Base-by-base conservation (phyloP, 2,113 vertebrate genomes). In the Pogona vitticeps region DNA sequence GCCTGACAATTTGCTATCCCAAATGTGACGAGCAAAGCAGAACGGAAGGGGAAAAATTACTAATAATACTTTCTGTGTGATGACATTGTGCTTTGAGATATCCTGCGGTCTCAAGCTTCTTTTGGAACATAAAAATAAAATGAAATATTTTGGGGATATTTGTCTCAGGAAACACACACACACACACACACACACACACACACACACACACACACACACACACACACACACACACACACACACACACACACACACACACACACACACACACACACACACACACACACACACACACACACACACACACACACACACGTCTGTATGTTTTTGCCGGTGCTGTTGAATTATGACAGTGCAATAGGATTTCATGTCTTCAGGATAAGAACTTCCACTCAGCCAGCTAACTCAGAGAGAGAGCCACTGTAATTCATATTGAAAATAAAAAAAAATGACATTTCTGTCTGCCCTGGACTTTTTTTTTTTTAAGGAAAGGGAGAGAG, bases 301-400 rank as follows among this genome's bases (percentile, higher is more conserved):
- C 5, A 52, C 46, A 52, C 10, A 10, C 46, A 52, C 46, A 52
- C 5, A 52, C 46, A 52, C 46, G 10, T 5, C 10, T 52, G 10
- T 52, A 93, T 93, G 18, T 92, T 56, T 58, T 86, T 89, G 80
- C 88, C 79, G 75, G 71, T 77, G 77, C 59, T 87, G 5, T 59
- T 88, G 81, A 91, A 77, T 76, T 94, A 75, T 93, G 92, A 94
- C 92, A 87, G 76, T 76, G 75, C 81, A 90, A 80, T 80, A 89
- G 76, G 84, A 67, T 91, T 92, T 92, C 70, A 90, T 91, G 76
- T 92, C 92, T 93, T 92, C 70, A 88, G 93, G 86, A 91, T 87
- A 94, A 91, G 88, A 94, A 88, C 85, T 86, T 90, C 81, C 80
- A 90, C 91, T 92, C 92, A 92, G 91, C 86, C 90, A 91, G 83